phyloP scores from a whole-genome alignment of 2,888 invertebrate genomes.

The Microdon myrmicae region DNA sequence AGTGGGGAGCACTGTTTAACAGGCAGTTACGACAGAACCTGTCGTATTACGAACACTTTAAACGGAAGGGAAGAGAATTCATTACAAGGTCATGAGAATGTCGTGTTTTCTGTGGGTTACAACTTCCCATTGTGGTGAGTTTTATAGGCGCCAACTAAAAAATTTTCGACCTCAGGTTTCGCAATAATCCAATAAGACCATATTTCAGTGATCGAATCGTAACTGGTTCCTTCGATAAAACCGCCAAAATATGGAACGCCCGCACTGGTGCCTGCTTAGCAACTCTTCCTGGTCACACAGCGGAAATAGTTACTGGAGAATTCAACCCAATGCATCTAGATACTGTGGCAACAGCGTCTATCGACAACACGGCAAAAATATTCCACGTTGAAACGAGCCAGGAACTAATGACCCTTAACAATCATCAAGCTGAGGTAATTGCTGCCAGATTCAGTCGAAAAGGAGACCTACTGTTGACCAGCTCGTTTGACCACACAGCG shows the following conservation, averaged over 20 bases:
- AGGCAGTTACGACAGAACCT: constrained; percentile 86
- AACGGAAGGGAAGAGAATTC: constrained; percentile 75
- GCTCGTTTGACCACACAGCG: constrained; percentile 82
- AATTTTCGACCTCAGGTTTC: background rate
- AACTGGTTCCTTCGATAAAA: constrained; percentile 85
- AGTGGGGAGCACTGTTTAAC: constrained; percentile 79
- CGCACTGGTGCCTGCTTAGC: constrained; percentile 74
- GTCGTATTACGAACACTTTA: constrained; percentile 82
- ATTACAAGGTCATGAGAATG: constrained; percentile 81
- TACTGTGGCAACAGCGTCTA: constrained; percentile 78
- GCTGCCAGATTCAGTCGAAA: constrained; percentile 77
- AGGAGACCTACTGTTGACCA: constrained; percentile 78
- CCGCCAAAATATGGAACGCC: constrained; percentile 79
- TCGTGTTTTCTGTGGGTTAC: constrained; percentile 82
- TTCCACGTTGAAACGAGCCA: constrained; percentile 76
- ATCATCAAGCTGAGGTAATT: constrained; percentile 82
- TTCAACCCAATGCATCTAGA: constrained; percentile 75
- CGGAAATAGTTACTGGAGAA: constrained; percentile 77
- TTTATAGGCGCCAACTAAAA: background rate
- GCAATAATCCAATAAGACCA: constrained; percentile 3
- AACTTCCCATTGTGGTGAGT: constrained; percentile 80
- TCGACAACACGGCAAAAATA: constrained; percentile 79
- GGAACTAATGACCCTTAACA: constrained; percentile 72
- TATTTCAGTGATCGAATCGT: constrained; percentile 74
- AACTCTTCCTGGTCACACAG: constrained; percentile 79